These are phyloP conservation scores for Rotaria socialis DNA, from an alignment of 2,888 invertebrate species.

Conservation along the genomic window DNA sequence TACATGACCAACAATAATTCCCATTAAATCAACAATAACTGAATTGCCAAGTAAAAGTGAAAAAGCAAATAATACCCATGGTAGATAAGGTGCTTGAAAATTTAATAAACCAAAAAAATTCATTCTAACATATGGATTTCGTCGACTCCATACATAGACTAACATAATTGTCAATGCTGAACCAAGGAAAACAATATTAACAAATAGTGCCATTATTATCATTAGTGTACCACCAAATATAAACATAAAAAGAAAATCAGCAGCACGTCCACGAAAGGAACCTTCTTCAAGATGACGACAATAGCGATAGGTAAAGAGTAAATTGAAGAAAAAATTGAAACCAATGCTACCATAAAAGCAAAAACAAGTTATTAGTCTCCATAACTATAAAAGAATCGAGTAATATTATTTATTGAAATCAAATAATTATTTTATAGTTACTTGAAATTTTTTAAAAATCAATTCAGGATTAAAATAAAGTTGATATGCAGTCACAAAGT, in stretches of 20 bases:
- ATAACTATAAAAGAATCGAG: constrained; percentile 66
- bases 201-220: constrained; percentile 86
- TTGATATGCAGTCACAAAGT: constrained; percentile 91
- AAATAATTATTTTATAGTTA: constrained; percentile 52
- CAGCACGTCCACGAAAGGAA: constrained; percentile 86
- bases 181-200: constrained; percentile 91
- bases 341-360: constrained; percentile 95
- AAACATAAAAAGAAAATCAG: constrained; percentile 99
- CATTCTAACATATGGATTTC: constrained; percentile 85
- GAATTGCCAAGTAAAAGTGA: constrained; percentile 92
- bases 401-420: constrained; percentile 43
- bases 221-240: constrained; percentile 74
- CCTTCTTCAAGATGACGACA: constrained; percentile 98
- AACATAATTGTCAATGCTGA: constrained; percentile 99
- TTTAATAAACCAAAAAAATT: constrained; percentile 93
- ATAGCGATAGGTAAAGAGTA: constrained; percentile 97
- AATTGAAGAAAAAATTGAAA: constrained; percentile 97
- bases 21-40: constrained; percentile 88
- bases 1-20: constrained; percentile 91
- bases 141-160: constrained; percentile 94
- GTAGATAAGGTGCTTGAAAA: constrained; percentile 89
- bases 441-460: constrained; percentile 79
- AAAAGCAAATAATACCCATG: constrained; percentile 93
- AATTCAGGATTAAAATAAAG: constrained; percentile 95
- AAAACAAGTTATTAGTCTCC: constrained; percentile 92